These are phyloP conservation scores for Diarsia mendica DNA, from an alignment of 2,888 invertebrate species.

Conservation along the genomic window DNA sequence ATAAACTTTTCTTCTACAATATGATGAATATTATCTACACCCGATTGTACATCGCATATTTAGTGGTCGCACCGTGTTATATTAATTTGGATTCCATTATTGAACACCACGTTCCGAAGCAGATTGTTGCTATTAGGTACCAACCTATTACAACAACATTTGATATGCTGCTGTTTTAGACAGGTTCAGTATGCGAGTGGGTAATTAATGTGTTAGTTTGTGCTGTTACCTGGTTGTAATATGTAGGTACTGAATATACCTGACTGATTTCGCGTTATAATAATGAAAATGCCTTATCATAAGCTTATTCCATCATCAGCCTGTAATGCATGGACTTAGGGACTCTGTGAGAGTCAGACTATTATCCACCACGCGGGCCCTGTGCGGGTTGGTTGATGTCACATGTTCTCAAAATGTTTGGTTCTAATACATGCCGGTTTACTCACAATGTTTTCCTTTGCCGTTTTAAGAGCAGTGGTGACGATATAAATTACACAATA, in stretches of 20 bases:
- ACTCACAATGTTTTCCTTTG: too few relatives aligned
- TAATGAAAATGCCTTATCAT: background rate
- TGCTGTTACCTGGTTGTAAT: background rate
- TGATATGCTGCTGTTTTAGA: conserved; percentile 1
- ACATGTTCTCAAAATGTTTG: too few relatives aligned
- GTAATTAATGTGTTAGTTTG: background rate
- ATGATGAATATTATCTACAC: background rate
- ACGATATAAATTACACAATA: too few relatives aligned
- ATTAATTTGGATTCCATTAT: conserved; percentile 35
- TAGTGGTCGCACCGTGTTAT: conserved; percentile 3
- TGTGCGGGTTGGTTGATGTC: too few relatives aligned
- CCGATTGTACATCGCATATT: background rate
- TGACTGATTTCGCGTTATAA: background rate
- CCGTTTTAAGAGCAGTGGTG: too few relatives aligned
- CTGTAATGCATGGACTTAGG: too few relatives aligned
- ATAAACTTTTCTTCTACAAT: background rate
- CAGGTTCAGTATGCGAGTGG: background rate
- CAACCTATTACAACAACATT: too few relatives aligned
- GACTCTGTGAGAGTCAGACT: too few relatives aligned
- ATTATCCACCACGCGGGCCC: too few relatives aligned
- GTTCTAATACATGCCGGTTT: too few relatives aligned
- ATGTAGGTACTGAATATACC: too few relatives aligned
- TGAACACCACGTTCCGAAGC: background rate
- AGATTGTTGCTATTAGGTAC: background rate
- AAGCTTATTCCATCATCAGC: too few relatives aligned